phyloP scores from a whole-genome alignment of 2,888 invertebrate genomes.

The Oscheius onirici region DNA sequence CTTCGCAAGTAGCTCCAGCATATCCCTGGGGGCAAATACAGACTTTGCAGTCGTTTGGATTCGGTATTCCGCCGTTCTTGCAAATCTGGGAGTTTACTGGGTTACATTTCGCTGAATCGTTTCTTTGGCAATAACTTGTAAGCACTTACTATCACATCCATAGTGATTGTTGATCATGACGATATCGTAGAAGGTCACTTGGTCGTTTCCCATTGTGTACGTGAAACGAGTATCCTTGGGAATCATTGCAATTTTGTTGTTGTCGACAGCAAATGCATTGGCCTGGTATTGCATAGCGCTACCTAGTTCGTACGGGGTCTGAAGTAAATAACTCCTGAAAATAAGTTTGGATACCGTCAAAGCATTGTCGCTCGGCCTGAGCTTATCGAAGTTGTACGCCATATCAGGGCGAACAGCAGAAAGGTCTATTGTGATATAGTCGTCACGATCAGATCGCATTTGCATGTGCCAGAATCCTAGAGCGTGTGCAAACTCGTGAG shows the following conservation, averaged over 20 bases:
- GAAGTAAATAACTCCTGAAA: conserved; percentile 28
- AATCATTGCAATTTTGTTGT: conserved; percentile 35
- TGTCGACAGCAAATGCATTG: not conserved
- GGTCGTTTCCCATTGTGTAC: conserved; percentile 57
- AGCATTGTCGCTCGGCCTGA: conserved; percentile 18
- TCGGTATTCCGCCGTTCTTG: conserved; percentile 61
- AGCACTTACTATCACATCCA: conserved; percentile 50
- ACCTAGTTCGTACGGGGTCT: conserved; percentile 37
- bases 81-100: conserved; percentile 33
- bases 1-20: conserved; percentile 51
- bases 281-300: conserved; percentile 47
- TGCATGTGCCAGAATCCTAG: conserved; percentile 48
- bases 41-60: conserved; percentile 53
- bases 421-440: conserved; percentile 44
- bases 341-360: conserved; percentile 23
- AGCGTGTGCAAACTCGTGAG: conserved; percentile 48
- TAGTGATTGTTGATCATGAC: conserved; percentile 66
- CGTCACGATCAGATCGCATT: conserved; percentile 51
- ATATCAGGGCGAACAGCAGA: conserved; percentile 35
- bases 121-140: no score
- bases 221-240: conserved; percentile 50
- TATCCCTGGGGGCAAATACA: conserved; percentile 67
- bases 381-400: conserved; percentile 34
- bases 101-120: no score
- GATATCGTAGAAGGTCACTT: conserved; percentile 60